Percentiles rank a stretch among this genome's conserved stretches.
Evolutionary conservation across 1,140 invertebrate species (phyloP).

Genomic region (Rhopalosiphum padi): DNA sequence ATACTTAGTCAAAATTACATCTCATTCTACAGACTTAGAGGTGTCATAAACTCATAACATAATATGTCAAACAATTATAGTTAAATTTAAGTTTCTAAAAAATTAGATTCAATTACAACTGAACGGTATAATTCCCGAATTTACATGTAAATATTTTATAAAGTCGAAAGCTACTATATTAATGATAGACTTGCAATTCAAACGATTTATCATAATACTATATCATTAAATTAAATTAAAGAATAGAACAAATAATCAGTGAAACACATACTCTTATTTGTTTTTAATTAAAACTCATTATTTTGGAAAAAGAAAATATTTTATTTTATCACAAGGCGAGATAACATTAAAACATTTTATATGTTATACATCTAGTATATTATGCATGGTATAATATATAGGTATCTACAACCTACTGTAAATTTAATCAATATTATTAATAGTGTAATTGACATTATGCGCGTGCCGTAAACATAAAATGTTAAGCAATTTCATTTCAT

Average conservation of each 20-base stretch:
- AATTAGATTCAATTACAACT: not conserved
- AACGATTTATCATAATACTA: not conserved
- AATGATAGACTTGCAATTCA: not conserved
- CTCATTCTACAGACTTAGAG: not conserved
- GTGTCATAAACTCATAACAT: not conserved
- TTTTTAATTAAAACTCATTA: not conserved
- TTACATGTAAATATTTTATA: not conserved
- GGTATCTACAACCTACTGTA: not conserved
- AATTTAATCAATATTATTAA: constrained; percentile 44
- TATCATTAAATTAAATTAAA: not conserved
- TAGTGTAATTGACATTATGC: constrained; percentile 37
- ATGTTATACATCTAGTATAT: not conserved
- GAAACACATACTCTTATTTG: not conserved
- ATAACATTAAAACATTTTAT: not conserved
- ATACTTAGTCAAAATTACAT: not conserved
- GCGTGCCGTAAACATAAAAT: constrained; percentile 20
- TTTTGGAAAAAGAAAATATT: not conserved
- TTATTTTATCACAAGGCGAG: not conserved
- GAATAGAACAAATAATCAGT: not conserved
- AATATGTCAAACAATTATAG: no score
- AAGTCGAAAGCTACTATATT: not conserved
- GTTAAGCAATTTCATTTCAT: constrained; percentile 30
- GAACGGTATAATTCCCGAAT: not conserved
- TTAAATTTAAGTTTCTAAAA: not conserved
- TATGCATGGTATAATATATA: not conserved